These are phyloP conservation scores for Myiagra hebetior DNA, from an alignment of 2,113 vertebrate genomes.

Conservation along the genomic window DNA sequence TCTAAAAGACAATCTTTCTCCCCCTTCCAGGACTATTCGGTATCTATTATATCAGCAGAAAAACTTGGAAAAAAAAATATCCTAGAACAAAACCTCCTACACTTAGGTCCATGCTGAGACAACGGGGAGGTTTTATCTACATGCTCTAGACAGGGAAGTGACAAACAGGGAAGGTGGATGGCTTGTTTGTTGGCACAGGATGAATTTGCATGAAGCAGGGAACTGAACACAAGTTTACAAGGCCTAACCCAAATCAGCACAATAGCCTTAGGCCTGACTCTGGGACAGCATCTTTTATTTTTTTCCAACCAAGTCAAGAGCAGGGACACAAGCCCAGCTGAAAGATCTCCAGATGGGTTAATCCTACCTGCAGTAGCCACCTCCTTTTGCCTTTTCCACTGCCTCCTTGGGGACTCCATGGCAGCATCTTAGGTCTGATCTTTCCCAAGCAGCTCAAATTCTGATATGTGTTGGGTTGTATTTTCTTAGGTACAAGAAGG, in stretches of 20 bases:
- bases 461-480: rapidly evolving
- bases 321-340: not conserved
- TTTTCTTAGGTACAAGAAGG: not conserved
- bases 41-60: not conserved
- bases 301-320: not conserved
- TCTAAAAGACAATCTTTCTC: not conserved
- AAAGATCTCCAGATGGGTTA: not conserved
- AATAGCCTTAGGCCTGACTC: not conserved
- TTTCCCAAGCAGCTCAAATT: not conserved
- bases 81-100: not conserved
- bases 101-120: not conserved
- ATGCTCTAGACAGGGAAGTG: not conserved
- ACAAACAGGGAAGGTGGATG: not conserved
- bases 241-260: not conserved
- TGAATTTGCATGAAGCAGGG: not conserved
- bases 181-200: not conserved
- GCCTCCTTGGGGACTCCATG: not conserved
- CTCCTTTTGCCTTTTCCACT: not conserved
- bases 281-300: not conserved
- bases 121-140: not conserved
- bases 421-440: not conserved
- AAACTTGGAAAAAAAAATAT: not conserved
- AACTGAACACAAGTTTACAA: not conserved
- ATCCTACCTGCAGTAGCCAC: not conserved
- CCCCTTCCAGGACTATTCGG: not conserved